Conservation (phyloP, 2,888 invertebrate genomes). For the Hyles lineata region DNA sequence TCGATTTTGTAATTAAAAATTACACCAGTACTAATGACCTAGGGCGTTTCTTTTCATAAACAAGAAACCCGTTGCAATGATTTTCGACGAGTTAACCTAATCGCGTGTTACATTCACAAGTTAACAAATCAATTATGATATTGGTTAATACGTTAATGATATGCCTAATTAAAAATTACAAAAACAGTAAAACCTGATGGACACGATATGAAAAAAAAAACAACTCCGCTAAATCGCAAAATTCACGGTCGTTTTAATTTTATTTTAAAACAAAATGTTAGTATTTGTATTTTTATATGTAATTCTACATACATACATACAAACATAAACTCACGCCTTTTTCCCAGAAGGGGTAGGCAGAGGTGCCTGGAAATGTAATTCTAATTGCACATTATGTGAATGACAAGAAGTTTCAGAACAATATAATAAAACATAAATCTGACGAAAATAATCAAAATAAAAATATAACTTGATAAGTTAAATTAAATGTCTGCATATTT, state of each 20-base stretch:
- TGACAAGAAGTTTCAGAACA: too few relatives aligned
- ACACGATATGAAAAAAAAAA: neutral
- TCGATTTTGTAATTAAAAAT: neutral
- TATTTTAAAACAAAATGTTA: neutral
- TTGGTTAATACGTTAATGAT: slow-evolving; percentile 16
- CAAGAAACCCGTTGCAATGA: slow-evolving; percentile 13
- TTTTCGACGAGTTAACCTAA: slow-evolving; percentile 3
- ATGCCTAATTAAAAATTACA: slow-evolving; percentile 12
- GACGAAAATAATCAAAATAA: too few relatives aligned
- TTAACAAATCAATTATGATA: slow-evolving; percentile 20
- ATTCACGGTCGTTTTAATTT: neutral
- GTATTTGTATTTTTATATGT: neutral
- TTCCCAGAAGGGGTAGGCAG: too few relatives aligned
- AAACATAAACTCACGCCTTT: too few relatives aligned
- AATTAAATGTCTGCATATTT: too few relatives aligned
- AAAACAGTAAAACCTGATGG: slow-evolving; percentile 17
- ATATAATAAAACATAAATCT: too few relatives aligned
- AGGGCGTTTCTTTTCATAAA: slow-evolving; percentile 11
- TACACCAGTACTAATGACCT: neutral
- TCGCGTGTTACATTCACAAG: slow-evolving; percentile 23
- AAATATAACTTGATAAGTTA: too few relatives aligned
- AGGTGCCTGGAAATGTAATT: too few relatives aligned
- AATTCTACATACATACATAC: neutral
- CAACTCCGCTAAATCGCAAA: slow-evolving; percentile 1
- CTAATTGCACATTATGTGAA: too few relatives aligned